Conservation (phyloP, 2,888 invertebrate species). For the Phytoseiulus persimilis region DNA sequence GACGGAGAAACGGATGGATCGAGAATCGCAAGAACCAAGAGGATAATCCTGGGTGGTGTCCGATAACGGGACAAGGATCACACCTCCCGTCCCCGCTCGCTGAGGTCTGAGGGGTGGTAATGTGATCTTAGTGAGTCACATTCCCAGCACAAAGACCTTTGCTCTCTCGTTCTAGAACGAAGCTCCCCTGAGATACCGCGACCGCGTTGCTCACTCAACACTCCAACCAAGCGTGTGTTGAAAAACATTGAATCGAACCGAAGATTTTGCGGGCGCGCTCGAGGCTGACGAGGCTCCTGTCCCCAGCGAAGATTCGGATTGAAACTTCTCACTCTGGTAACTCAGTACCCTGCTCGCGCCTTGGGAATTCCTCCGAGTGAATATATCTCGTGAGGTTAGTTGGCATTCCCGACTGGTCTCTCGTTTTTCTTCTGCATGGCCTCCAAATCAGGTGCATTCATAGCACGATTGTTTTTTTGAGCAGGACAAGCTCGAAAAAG, state of each 20-base stretch:
- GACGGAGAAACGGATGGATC: neutral
- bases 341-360: too few species aligned
- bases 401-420: too few species aligned
- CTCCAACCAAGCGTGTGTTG: neutral
- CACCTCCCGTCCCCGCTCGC: neutral
- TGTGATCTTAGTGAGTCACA: constrained; percentile 5
- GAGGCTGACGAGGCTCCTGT: too few species aligned
- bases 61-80: neutral
- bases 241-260: neutral
- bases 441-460: too few species aligned
- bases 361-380: too few species aligned
- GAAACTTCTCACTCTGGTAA: too few species aligned
- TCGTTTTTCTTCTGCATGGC: too few species aligned
- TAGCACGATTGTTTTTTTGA: too few species aligned
- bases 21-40: neutral
- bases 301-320: too few species aligned
- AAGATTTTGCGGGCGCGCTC: too few species aligned
- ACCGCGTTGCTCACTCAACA: neutral
- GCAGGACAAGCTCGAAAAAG: too few species aligned
- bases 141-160: neutral
- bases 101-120: neutral
- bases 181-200: neutral
- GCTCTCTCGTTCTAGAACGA: neutral
- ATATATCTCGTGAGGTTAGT: too few species aligned
- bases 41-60: neutral